Conservation (phyloP, 2,113 vertebrate species). For the Cochlearius cochlearius region DNA sequence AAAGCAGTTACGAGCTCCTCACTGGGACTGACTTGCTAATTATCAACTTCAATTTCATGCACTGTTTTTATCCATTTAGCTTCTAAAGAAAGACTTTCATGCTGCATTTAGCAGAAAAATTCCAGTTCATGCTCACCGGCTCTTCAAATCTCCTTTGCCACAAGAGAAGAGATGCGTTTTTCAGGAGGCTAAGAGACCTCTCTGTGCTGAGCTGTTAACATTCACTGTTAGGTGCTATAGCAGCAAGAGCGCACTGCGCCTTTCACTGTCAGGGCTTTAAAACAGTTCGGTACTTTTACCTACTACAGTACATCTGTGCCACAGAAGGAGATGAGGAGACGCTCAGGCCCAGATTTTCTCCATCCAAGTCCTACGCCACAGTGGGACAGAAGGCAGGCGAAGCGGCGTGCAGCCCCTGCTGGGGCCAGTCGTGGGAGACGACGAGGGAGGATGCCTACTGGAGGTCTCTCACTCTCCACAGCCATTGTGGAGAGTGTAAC, state of each 20-base stretch:
- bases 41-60: constrained; percentile 34
- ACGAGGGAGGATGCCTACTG: not conserved
- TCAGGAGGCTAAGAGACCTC: not conserved
- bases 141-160: not conserved
- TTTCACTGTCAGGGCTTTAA: not conserved
- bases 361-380: not conserved
- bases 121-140: not conserved
- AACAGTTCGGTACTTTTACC: not conserved
- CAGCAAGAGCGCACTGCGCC: not conserved
- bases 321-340: not conserved
- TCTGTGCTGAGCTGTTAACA: not conserved
- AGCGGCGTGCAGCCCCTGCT: not conserved
- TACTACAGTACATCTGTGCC: not conserved
- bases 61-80: constrained; percentile 42
- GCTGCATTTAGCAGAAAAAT: constrained; percentile 14
- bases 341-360: not conserved
- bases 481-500: not conserved
- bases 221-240: not conserved
- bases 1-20: not conserved
- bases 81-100: constrained; percentile 36
- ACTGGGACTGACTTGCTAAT: constrained; percentile 3
- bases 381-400: not conserved
- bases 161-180: not conserved
- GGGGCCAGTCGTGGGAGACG: not conserved
- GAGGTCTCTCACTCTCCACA: not conserved